phyloP scores from a whole-genome alignment of 1,140 invertebrate genomes.

The Sinonovacula constricta region DNA sequence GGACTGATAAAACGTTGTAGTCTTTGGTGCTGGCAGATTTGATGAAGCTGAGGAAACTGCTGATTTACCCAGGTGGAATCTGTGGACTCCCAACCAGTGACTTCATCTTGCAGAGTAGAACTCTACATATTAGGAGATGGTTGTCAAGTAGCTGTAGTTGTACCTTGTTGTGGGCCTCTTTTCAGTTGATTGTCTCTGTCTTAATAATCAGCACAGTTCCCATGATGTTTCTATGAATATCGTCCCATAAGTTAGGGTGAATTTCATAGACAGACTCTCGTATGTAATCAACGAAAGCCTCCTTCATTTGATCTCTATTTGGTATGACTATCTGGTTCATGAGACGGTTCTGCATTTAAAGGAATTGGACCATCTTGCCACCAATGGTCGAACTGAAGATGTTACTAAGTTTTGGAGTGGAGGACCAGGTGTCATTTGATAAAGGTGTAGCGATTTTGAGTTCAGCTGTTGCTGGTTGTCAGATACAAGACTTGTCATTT shows the following conservation, averaged over 20 bases:
- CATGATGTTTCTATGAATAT: no score
- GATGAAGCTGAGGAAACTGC: conserved; percentile 7
- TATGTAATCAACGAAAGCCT: conserved; percentile 6
- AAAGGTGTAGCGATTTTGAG: neutral
- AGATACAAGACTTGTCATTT: neutral
- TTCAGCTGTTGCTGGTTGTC: neutral
- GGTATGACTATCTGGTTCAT: conserved; percentile 10
- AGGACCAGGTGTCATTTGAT: neutral
- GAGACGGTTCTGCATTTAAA: conserved; percentile 2
- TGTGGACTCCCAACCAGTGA: conserved; percentile 1
- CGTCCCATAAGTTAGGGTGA: neutral
- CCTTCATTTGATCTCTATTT: conserved; percentile 13
- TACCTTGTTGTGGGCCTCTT: conserved; percentile 14
- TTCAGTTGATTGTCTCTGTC: no score
- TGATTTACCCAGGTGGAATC: conserved; percentile 7
- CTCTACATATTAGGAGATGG: conserved; percentile 6
- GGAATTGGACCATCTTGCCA: conserved; percentile 2
- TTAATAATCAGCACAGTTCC: no score
- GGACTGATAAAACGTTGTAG: neutral
- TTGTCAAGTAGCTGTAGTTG: neutral
- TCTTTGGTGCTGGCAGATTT: neutral
- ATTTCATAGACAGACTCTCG: conserved; percentile 8
- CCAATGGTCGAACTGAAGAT: neutral
- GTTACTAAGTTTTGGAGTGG: conserved; percentile 7
- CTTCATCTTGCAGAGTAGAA: neutral